A percentile compares a stretch with the other conserved stretches of the same genome.
Conservation (phyloP, 2,888 invertebrate genomes). For the Andrena camellia region DNA sequence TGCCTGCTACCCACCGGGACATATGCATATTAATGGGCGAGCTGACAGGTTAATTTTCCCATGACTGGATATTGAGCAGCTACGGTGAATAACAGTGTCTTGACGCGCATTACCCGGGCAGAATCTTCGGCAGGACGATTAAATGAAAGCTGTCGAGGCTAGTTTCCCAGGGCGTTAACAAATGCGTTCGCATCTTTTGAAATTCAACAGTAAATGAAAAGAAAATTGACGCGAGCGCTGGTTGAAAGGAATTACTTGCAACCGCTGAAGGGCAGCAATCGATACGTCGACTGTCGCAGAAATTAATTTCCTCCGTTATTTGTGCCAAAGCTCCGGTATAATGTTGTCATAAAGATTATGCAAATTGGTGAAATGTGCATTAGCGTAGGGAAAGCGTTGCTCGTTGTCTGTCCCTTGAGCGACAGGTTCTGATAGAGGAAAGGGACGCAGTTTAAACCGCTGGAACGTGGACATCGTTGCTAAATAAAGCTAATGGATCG, state of each 20-base stretch:
- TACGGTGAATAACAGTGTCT: neutral
- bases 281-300: neutral
- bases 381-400: conserved; percentile 32
- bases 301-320: conserved; percentile 15
- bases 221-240: neutral
- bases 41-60: conserved; percentile 61
- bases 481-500: conserved; percentile 29
- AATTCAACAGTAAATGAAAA: neutral
- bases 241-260: neutral
- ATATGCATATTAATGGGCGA: conserved; percentile 53
- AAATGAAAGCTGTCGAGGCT: conserved; percentile 10
- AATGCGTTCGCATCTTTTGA: neutral
- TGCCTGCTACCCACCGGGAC: conserved; percentile 42
- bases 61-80: conserved; percentile 51
- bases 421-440: conserved; percentile 35
- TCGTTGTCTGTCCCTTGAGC: conserved; percentile 22
- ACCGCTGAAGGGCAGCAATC: neutral
- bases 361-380: conserved; percentile 32
- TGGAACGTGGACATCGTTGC: conserved; percentile 31
- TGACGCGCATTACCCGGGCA: neutral
- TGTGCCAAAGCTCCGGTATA: neutral
- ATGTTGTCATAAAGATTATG: conserved; percentile 2
- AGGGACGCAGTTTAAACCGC: conserved; percentile 34
- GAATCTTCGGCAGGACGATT: neutral
- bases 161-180: neutral